Evolutionary conservation across 2,113 vertebrate genomes (phyloP), one percentile per base, ranked within the genome.

Genomic region (Aleadryas rufinucha): DNA sequence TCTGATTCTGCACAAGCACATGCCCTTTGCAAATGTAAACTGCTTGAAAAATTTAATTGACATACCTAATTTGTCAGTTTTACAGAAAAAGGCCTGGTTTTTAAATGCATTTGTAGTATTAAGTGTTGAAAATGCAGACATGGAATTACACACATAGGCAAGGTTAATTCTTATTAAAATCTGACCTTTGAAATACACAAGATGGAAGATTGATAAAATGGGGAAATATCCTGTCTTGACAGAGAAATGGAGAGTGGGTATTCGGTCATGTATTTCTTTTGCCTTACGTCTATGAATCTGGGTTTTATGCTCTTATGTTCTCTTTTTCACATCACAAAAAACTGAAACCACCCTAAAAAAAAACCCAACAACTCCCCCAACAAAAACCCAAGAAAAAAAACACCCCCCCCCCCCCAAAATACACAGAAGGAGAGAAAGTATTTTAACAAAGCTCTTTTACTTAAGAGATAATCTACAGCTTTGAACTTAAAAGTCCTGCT

Each of bases 341-440:
- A 8, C 6, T 11, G 13, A 63, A 72, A 31, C 5, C 15, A 52
- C 11, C 4, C 10, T 6, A 52, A 63, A 72, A 26, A 16, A 42
- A 39, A 39, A 39, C 39, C 20, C 53, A 71, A 31, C 6, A 11
- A 50, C 10, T 4, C 10, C 9, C 9, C 31, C 71, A n/a, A 13
- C 30, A 15, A 84, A 53, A 37, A n/a, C n/a, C 12, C 35, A 54
- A 50, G n/a, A 35, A 68, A 68, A 35, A 21, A 35, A n/a, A n/a
- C n/a, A n/a, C n/a, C n/a, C n/a, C 5, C 1, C 3, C 19, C 13
- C 30, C 50, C 3, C 5, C 22, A 33, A 44, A 61, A 26, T 11
- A 47, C 3, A 39, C 4, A 56, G 5, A 42, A 14, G 1, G 2
- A 2, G 18, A 24, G 22, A 42, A 64, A 13, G 1, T 77, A 49